Evolutionary conservation across 2,888 invertebrate genomes (phyloP).

Genomic region (Trissoscelio sp.): DNA sequence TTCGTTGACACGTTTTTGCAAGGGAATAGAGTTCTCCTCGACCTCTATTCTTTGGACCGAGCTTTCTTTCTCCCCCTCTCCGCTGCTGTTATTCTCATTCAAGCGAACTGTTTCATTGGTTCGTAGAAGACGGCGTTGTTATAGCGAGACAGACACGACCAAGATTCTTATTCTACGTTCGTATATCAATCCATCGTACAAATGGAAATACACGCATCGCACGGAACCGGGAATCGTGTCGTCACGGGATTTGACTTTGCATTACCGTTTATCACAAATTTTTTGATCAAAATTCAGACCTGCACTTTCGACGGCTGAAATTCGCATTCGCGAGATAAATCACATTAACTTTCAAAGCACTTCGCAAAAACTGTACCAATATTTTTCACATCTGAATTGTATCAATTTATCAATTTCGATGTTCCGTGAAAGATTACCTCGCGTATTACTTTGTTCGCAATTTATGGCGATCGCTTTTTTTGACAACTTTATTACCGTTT

Average conservation of each 20-base stretch:
- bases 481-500: constrained; percentile 2
- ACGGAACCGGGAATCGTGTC: constrained; percentile 19
- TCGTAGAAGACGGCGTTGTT: constrained; percentile 4
- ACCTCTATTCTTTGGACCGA: constrained; percentile 54
- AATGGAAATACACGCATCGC: constrained; percentile 24
- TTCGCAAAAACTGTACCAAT: constrained; percentile 6
- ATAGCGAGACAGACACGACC: constrained; percentile 18
- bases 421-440: constrained; percentile 6
- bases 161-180: constrained; percentile 42
- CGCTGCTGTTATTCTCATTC: constrained; percentile 38
- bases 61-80: constrained; percentile 4
- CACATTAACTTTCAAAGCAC: constrained; percentile 16
- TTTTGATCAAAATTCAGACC: constrained; percentile 21
- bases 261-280: constrained; percentile 40
- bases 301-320: not conserved
- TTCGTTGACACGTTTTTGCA: constrained; percentile 62
- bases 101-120: constrained; percentile 31
- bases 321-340: constrained; percentile 5
- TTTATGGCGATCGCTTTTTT: not conserved
- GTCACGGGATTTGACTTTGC: constrained; percentile 29
- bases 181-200: constrained; percentile 38
- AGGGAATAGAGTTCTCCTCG: constrained; percentile 51
- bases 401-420: constrained; percentile 32
- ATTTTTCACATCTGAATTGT: constrained; percentile 27
- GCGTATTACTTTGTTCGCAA: constrained; percentile 10